phyloP scores from a whole-genome alignment of 2,797 vertebrate species.

The Acipenser ruthenus region DNA sequence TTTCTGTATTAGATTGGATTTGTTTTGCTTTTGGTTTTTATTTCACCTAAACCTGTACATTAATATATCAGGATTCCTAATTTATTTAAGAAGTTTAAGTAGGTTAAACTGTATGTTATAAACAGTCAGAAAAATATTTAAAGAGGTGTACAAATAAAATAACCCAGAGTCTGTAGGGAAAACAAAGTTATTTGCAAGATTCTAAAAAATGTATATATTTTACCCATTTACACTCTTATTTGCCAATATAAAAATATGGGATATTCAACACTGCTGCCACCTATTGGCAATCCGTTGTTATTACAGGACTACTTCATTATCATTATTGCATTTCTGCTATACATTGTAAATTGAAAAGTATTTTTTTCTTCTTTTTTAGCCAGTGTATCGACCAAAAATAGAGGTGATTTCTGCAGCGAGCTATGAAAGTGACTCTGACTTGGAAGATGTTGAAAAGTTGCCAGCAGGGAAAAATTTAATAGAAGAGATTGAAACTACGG shows the following conservation, averaged over 20 bases:
- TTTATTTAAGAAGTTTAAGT: too few relatives aligned
- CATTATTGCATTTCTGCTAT: neutral
- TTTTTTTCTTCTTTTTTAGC: slow-evolving; percentile 32
- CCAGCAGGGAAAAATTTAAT: slow-evolving; percentile 10
- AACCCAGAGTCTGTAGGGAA: too few relatives aligned
- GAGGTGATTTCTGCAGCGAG: slow-evolving; percentile 55
- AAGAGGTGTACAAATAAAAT: too few relatives aligned
- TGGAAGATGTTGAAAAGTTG: slow-evolving; percentile 19
- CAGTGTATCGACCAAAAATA: slow-evolving; percentile 53
- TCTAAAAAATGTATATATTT: too few relatives aligned
- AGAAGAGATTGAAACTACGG: slow-evolving; percentile 4
- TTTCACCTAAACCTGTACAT: too few relatives aligned
- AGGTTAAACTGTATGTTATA: too few relatives aligned
- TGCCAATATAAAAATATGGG: too few relatives aligned
- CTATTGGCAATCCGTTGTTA: neutral
- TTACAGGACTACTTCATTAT: neutral
- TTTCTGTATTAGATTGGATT: neutral
- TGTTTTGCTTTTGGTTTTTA: too few relatives aligned
- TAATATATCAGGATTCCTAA: too few relatives aligned
- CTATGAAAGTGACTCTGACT: slow-evolving; percentile 31
- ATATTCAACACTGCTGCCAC: neutral
- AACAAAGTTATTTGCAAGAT: too few relatives aligned
- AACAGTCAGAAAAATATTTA: too few relatives aligned
- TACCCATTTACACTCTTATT: too few relatives aligned
- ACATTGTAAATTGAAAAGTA: neutral